phyloP scores from a whole-genome alignment of 2,888 invertebrate genomes.

The Dynastes tityus region DNA sequence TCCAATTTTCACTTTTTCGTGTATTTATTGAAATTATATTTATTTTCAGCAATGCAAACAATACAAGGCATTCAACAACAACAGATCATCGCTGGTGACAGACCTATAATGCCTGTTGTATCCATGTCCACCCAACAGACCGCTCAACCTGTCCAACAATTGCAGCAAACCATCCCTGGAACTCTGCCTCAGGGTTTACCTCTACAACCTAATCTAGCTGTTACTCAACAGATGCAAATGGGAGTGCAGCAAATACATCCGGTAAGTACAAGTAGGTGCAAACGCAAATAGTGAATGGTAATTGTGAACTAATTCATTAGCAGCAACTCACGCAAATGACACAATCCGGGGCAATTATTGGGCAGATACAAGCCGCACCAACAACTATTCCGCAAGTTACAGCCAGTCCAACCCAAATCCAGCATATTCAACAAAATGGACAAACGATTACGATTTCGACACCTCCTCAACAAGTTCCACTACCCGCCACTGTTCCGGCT shows the following conservation, averaged over 20 bases:
- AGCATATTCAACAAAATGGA: slow-evolving; percentile 60
- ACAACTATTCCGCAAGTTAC: slow-evolving; percentile 65
- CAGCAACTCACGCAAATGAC: slow-evolving; percentile 72
- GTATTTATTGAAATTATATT: slow-evolving; percentile 36
- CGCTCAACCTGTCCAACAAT: slow-evolving; percentile 74
- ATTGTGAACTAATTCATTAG: neutral
- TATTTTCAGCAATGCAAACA: slow-evolving; percentile 73
- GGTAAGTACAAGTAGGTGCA: slow-evolving; percentile 66
- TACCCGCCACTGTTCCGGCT: slow-evolving; percentile 63
- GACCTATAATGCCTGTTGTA: slow-evolving; percentile 79
- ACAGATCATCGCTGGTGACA: slow-evolving; percentile 70
- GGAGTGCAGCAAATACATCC: slow-evolving; percentile 76
- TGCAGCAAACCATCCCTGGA: slow-evolving; percentile 72
- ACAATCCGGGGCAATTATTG: slow-evolving; percentile 71
- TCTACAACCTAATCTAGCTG: slow-evolving; percentile 70
- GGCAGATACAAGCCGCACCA: slow-evolving; percentile 66
- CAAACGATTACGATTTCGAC: slow-evolving; percentile 63
- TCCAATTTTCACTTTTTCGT: neutral
- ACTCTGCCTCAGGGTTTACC: slow-evolving; percentile 75
- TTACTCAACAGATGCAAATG: slow-evolving; percentile 70
- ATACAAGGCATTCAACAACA: slow-evolving; percentile 73
- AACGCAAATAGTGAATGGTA: no score
- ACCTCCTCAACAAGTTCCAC: slow-evolving; percentile 66
- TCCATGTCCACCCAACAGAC: slow-evolving; percentile 74
- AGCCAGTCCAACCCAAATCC: slow-evolving; percentile 63